Evolutionary conservation across 2,888 invertebrate genomes (phyloP), one percentile per base, ranked within the genome.

Genomic region (Cepaea hortensis): DNA sequence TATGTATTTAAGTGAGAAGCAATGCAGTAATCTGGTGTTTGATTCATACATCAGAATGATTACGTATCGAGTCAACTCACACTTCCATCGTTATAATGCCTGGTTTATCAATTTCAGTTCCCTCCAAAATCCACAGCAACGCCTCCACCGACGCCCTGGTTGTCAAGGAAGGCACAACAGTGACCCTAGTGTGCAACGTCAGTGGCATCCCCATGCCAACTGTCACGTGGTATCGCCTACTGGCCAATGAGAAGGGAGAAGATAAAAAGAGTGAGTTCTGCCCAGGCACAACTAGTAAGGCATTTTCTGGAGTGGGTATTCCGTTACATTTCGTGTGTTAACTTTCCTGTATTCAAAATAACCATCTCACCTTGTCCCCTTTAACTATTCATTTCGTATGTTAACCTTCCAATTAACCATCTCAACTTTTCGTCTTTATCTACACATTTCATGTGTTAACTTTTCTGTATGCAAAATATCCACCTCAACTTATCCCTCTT

Each of bases 161-260:
- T 3, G 97, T 98, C 76, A 96, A 98, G 46, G 98, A 98, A 95
- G 97, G 98, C 95, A 97, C 97, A 95, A 98, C 98, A 94, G 97
- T 98, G 91, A 98, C 97, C 89, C 96, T 98, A 93, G 97, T 96
- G 89, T 96, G 96, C 15, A 96, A 97, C 68, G 96, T 97, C 1
- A 96, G 96, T 85, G 97, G 97, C 0, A 96, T 96, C 87, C 96
- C 98, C 3, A 96, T 96, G 61, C 98, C 98, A 23, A 97, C 97
- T 95, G 97, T 98, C 91, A 98, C 97, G 96, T 98, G 98, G 98
- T 97, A 95, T 91, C 85, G 91, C 35, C 87, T 89, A 73, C 23
- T 81, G n/a, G 61, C 76, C 46, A 68, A 85, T 48, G 85, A 86
- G 82, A 87, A 88, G 76, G 89, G 87, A 81, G 82, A 85, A 85